Base-by-base conservation (phyloP, 2,888 invertebrate species). In the Axea sp. region DNA sequence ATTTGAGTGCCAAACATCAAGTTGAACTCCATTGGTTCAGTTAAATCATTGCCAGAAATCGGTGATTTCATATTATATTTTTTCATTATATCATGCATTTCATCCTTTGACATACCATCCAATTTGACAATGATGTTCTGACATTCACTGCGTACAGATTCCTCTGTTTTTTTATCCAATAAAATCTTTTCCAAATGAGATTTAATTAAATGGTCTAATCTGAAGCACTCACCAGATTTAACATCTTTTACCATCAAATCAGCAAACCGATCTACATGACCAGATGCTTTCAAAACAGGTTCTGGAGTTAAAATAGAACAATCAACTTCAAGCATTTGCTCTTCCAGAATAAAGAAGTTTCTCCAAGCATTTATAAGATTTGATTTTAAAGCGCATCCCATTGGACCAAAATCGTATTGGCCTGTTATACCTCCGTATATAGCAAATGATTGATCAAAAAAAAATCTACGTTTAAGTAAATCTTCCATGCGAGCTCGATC, bases 241-340 rank as follows among this genome's bases (percentile, higher is more conserved):
- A 93, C 83, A 89, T 99, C 99, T 88, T 99, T 99, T 0, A 99
- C 98, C 99, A 99, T 99, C 67, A 97, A 92, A 89, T 99, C 99
- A 41, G 99, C 98, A 90, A 99, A 99, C 64, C 99, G 91, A 83
- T 99, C 99, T 0, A 99, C 99, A 88, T 99, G 99, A 0, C 99
- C 74, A 1, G 69, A 75, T 9, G 99, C 98, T 85, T 97, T 98
- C 5, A 99, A 89, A 0, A 99, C 99, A 6, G 95, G 92, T 86
- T 99, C 99, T 0, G 99, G 99, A 0, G 99, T 99, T 47, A 99
- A 88, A 86, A 99, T 95, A 0, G 98, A 97, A 85, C 98, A 98
- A 86, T 99, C 98, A 3, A 99, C 98, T 89, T 99, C 99, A 57
- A 99, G 89, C 98, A 99, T 99, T 87, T 97, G 96, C 86, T 99